These are phyloP conservation scores for Acronicta aceris DNA, from an alignment of 2,888 invertebrate genomes.

Conservation along the genomic window DNA sequence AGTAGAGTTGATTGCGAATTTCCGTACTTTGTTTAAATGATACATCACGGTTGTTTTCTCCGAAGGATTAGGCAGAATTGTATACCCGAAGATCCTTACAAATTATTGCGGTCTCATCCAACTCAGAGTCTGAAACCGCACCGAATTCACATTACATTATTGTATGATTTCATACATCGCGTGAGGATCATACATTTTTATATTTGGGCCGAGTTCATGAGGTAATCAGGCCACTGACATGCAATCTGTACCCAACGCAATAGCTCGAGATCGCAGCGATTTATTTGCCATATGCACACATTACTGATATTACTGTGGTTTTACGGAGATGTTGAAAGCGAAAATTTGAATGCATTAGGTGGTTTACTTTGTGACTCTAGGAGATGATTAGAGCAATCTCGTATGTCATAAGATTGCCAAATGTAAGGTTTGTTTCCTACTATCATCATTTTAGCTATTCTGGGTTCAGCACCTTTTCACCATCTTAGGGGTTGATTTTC, in stretches of 20 bases:
- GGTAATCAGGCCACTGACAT: conserved; percentile 35
- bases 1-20: background rate
- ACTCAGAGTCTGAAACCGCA: conserved; percentile 2
- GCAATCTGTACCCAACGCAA: conserved; percentile 69
- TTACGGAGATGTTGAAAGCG: conserved; percentile 61
- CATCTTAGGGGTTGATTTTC: too few species aligned
- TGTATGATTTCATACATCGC: conserved; percentile 18
- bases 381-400: conserved; percentile 31
- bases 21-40: too few species aligned
- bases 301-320: conserved; percentile 61
- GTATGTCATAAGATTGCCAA: too few species aligned
- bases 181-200: conserved; percentile 23
- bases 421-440: background rate
- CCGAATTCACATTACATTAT: conserved; percentile 7
- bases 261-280: conserved; percentile 68
- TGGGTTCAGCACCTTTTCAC: too few species aligned
- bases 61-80: too few species aligned
- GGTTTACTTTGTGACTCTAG: conserved; percentile 17
- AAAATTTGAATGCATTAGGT: conserved; percentile 31
- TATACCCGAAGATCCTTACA: too few species aligned
- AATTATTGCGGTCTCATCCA: too few species aligned
- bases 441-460: too few species aligned
- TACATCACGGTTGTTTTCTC: too few species aligned
- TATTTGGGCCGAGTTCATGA: conserved; percentile 17
- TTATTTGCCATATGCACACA: conserved; percentile 79